Evolutionary conservation across 2,113 vertebrate genomes (phyloP).

Genomic region (Polyodon spathula): DNA sequence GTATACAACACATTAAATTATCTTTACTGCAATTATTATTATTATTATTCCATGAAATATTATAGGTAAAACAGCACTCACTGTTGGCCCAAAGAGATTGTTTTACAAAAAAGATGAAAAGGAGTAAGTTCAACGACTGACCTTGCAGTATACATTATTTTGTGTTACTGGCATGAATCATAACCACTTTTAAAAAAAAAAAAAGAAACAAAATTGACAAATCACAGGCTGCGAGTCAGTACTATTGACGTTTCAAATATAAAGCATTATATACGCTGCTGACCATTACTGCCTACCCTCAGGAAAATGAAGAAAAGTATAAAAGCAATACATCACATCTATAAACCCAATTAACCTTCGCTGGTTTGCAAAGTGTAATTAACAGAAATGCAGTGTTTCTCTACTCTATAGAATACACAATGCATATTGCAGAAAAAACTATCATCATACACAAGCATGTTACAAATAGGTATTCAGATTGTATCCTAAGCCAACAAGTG

Average conservation of each 20-base stretch:
- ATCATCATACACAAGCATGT: not conserved
- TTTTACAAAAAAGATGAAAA: too few relatives aligned
- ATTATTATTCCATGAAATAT: too few relatives aligned
- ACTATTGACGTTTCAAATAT: conserved; percentile 5
- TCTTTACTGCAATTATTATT: too few relatives aligned
- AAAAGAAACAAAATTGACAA: conserved; percentile 11
- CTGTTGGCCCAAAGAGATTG: too few relatives aligned
- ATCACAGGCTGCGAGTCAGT: conserved; percentile 14
- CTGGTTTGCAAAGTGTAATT: conserved; percentile 9
- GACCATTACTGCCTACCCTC: conserved; percentile 11
- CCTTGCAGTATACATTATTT: too few relatives aligned
- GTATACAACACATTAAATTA: not conserved
- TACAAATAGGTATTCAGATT: not conserved
- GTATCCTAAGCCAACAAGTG: conserved; percentile 17
- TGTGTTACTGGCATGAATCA: conserved; percentile 6
- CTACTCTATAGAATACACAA: too few relatives aligned
- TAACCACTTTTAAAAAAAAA: not conserved
- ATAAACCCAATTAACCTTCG: not conserved
- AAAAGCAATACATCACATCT: too few relatives aligned
- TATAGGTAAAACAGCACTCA: too few relatives aligned
- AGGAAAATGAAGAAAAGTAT: too few relatives aligned
- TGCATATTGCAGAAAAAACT: too few relatives aligned
- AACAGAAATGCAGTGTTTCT: conserved; percentile 2
- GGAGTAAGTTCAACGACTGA: too few relatives aligned
- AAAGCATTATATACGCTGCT: conserved; percentile 7